Percentiles rank a stretch among this genome's conserved stretches.
These are phyloP conservation scores for Alouatta palliata DNA, from an alignment of 2,113 vertebrate species.

Conservation along the genomic window DNA sequence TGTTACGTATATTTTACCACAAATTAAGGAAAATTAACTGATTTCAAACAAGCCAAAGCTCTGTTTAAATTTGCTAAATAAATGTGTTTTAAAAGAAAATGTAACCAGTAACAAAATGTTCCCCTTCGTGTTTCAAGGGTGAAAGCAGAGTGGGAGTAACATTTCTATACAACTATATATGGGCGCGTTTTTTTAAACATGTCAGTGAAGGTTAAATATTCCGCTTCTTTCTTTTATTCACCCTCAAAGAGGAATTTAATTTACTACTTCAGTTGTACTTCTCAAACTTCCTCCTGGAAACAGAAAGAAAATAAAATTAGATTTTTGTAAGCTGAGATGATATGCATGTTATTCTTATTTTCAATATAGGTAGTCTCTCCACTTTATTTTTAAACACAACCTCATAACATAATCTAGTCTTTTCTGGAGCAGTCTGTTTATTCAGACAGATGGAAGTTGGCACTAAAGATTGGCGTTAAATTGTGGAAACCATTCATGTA, in stretches of 20 bases:
- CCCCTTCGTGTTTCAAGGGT: not conserved
- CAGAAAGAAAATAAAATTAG: conserved; percentile 83
- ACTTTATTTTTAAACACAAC: conserved; percentile 79
- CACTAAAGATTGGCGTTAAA: conserved; percentile 91
- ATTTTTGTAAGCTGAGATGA: conserved; percentile 80
- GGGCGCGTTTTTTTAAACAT: not conserved
- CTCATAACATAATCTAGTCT: conserved; percentile 85
- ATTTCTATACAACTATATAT: fast-evolving
- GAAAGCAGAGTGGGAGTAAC: not conserved
- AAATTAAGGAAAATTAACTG: not conserved
- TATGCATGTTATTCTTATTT: conserved; percentile 81
- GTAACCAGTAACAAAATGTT: not conserved
- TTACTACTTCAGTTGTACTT: conserved; percentile 48
- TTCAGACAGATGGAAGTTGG: conserved; percentile 88
- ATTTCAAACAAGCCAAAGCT: not conserved
- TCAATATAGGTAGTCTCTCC: conserved; percentile 75
- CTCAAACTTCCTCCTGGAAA: conserved; percentile 72
- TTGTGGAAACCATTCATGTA: conserved; percentile 93
- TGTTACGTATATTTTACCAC: not conserved
- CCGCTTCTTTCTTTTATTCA: not conserved
- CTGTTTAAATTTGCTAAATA: not conserved
- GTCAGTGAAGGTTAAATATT: not conserved
- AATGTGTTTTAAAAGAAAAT: not conserved
- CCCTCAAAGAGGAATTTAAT: conserved; percentile 63
- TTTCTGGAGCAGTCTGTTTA: conserved; percentile 86